Evolutionary conservation across 2,888 invertebrate species (phyloP).

Genomic region (Sepioteuthis lessoniana): DNA sequence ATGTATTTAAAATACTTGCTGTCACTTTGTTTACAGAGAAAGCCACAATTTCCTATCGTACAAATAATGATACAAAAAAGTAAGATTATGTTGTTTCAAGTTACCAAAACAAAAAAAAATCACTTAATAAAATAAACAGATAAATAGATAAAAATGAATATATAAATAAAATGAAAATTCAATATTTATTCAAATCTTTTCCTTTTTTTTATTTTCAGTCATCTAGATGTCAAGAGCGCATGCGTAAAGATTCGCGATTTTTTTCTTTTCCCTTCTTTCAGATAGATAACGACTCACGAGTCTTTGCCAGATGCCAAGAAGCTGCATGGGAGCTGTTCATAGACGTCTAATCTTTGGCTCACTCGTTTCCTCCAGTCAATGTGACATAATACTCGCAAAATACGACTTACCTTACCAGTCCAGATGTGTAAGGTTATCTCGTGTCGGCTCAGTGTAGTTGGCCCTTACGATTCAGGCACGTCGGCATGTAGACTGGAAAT

Average conservation of each 20-base stretch:
- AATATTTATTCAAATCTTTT: no score
- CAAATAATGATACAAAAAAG: no score
- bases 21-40: no score
- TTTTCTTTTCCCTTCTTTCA: not conserved
- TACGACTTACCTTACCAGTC: slow-evolving; percentile 10
- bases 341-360: not conserved
- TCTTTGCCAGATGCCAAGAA: not conserved
- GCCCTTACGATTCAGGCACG: not conserved
- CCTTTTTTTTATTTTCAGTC: not conserved
- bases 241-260: not conserved
- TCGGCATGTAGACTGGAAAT: not conserved
- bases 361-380: not conserved
- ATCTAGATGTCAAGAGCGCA: not conserved
- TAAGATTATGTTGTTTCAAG: no score
- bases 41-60: no score
- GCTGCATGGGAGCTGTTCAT: not conserved
- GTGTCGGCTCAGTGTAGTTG: not conserved
- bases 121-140: no score
- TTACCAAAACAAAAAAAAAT: no score
- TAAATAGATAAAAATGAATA: no score
- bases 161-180: no score
- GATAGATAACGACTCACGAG: not conserved
- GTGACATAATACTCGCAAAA: slow-evolving; percentile 33
- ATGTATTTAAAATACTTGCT: no score
- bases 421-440: slow-evolving; percentile 1